Evolutionary conservation across 1,140 invertebrate genomes (phyloP).

Genomic region (Saxidomus purpurata): DNA sequence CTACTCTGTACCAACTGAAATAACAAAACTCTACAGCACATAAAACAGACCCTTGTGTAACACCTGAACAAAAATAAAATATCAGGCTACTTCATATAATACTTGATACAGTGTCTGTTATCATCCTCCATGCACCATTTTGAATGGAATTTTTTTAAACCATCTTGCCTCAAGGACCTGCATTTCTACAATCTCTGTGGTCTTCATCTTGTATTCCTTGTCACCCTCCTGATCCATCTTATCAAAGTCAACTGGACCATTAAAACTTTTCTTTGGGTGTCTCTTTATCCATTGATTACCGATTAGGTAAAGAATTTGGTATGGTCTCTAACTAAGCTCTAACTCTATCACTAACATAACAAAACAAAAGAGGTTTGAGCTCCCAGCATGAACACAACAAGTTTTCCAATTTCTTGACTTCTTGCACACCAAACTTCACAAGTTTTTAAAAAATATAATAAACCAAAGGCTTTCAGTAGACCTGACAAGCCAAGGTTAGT

Average conservation of each 20-base stretch:
- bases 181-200: background rate
- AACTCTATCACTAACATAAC: background rate
- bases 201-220: background rate
- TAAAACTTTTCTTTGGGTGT: background rate
- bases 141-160: background rate
- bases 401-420: no score
- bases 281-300: background rate
- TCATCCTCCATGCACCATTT: background rate
- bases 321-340: background rate
- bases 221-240: background rate
- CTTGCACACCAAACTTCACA: conserved; percentile 2
- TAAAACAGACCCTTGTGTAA: background rate
- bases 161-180: background rate
- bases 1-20: background rate
- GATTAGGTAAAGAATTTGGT: no score
- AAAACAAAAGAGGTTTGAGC: conserved; percentile 5
- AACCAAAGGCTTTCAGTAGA: conserved; percentile 13
- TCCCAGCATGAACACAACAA: conserved; percentile 22
- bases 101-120: background rate
- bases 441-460: conserved; percentile 5
- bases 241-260: background rate
- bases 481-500: background rate
- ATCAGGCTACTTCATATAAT: background rate
- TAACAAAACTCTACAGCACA: background rate
- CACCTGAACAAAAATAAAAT: background rate